Evolutionary conservation across 2,797 vertebrate genomes (phyloP).

Genomic region (Rhinoraja longicauda): DNA sequence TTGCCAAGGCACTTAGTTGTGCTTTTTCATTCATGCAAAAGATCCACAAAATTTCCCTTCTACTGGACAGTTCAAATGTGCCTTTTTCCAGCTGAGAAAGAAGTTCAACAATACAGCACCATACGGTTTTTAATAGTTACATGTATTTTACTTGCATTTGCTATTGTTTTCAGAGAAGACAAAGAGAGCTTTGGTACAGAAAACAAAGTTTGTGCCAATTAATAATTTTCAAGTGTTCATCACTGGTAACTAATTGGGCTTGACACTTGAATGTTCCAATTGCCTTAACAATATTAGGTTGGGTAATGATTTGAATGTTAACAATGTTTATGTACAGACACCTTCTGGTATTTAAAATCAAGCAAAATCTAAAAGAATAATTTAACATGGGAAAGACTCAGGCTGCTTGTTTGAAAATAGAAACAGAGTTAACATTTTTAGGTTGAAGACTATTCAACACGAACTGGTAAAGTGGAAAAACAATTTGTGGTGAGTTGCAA

Average conservation of each 20-base stretch:
- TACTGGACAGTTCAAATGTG: background rate
- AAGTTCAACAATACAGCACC: background rate
- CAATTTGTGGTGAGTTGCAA: no score
- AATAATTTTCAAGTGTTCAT: conserved; percentile 48
- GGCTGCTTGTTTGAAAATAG: no score
- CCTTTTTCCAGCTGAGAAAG: background rate
- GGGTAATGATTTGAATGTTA: background rate
- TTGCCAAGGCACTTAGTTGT: background rate
- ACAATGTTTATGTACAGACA: background rate
- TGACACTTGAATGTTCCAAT: background rate
- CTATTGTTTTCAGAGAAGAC: conserved; percentile 42
- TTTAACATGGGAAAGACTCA: no score
- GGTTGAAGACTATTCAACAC: no score
- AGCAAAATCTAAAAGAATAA: no score
- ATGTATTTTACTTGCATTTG: conserved; percentile 48
- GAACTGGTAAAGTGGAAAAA: no score
- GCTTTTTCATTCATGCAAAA: background rate
- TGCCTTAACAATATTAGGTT: background rate
- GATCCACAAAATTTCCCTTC: background rate
- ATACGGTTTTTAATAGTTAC: conserved; percentile 18
- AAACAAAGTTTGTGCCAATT: conserved; percentile 55
- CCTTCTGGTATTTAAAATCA: background rate
- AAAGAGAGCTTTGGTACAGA: conserved; percentile 54
- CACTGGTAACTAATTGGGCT: background rate
- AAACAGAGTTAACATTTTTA: no score